Percentiles rank a stretch among this genome's conserved stretches.
These are phyloP conservation scores for Halcyon smyrnensis DNA, from an alignment of 2,797 vertebrate species.

Conservation along the genomic window DNA sequence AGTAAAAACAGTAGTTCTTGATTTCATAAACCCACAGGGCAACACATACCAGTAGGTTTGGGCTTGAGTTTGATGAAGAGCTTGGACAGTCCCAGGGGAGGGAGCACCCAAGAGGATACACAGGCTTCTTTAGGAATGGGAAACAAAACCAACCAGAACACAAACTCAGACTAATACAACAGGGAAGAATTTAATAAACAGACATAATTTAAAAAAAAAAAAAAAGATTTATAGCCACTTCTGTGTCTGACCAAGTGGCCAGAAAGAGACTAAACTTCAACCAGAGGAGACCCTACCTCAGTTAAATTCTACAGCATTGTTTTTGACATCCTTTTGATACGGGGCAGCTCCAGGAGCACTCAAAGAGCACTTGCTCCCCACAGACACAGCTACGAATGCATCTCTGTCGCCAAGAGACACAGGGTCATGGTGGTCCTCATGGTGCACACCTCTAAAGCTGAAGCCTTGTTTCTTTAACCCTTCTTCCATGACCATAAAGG, in stretches of 20 bases:
- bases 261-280: neutral
- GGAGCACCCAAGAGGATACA: neutral
- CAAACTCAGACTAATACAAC: neutral
- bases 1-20: conserved; percentile 47
- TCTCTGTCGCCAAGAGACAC: no score
- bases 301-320: neutral
- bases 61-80: conserved; percentile 3
- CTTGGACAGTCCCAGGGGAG: neutral
- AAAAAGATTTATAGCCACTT: neutral
- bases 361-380: neutral
- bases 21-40: conserved; percentile 29
- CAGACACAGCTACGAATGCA: neutral
- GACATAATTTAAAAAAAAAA: neutral
- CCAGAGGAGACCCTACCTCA: neutral
- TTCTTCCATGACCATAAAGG: neutral
- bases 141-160: neutral
- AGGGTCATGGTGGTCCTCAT: no score
- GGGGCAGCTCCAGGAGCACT: neutral
- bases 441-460: neutral
- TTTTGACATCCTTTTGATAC: neutral
- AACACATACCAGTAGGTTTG: neutral
- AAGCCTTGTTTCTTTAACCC: neutral
- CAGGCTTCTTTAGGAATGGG: neutral
- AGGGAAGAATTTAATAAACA: neutral
- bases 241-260: neutral